These are phyloP conservation scores for Scaptomyza graminum DNA, from an alignment of 1,140 invertebrate species.

Conservation along the genomic window DNA sequence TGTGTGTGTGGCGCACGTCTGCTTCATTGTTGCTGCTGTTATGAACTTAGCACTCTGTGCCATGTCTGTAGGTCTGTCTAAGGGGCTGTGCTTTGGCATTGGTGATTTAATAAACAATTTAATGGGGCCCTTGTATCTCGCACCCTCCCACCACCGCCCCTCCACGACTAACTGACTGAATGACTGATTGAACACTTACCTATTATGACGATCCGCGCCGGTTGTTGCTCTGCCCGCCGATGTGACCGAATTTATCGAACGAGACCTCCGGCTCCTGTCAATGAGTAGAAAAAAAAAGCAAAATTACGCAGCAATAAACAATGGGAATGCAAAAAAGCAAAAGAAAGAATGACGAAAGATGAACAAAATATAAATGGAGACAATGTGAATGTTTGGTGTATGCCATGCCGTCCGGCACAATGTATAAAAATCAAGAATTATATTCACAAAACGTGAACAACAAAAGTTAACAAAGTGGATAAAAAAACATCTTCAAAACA, in stretches of 20 bases:
- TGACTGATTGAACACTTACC: constrained; percentile 52
- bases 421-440: no score
- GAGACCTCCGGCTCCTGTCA: constrained; percentile 85
- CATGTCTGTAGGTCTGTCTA: not conserved
- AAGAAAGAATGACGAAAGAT: not conserved
- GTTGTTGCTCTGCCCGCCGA: constrained; percentile 85
- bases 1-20: constrained; percentile 26
- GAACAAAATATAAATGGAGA: no score
- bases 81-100: constrained; percentile 27
- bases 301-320: no score
- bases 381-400: no score
- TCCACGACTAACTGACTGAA: constrained; percentile 15
- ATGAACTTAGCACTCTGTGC: constrained; percentile 22
- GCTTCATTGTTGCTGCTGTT: constrained; percentile 42
- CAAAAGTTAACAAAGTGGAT: no score
- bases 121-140: constrained; percentile 37
- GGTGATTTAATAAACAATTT: constrained; percentile 62
- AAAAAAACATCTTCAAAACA: not conserved
- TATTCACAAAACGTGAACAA: constrained; percentile 1
- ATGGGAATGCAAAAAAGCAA: not conserved
- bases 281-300: not conserved
- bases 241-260: constrained; percentile 87
- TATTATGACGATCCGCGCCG: constrained; percentile 75
- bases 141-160: constrained; percentile 84
- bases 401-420: no score